phyloP scores from a whole-genome alignment of 2,888 invertebrate species.

The Conomelus anceps region DNA sequence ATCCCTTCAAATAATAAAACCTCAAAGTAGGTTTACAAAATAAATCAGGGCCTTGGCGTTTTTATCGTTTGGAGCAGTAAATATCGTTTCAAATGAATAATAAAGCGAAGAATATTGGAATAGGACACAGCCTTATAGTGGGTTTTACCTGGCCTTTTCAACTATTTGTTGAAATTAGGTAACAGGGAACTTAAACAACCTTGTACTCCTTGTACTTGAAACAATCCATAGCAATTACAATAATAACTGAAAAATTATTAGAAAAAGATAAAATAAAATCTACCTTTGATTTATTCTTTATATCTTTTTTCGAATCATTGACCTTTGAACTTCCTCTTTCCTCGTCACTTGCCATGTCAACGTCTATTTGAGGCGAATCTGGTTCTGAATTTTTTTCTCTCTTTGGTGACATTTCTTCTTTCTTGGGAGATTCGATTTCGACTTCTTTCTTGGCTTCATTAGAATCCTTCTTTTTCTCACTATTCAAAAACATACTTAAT shows the following conservation, averaged over 20 bases:
- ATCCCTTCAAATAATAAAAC: no score
- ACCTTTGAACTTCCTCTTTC: background rate
- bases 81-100: no score
- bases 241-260: background rate
- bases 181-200: no score
- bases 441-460: background rate
- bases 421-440: background rate
- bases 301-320: background rate
- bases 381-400: background rate
- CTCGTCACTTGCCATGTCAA: background rate
- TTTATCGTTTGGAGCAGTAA: no score
- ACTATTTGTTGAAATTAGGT: no score
- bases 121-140: no score
- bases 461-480: background rate
- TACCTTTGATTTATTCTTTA: background rate
- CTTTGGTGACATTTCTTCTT: background rate
- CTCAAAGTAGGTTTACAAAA: no score
- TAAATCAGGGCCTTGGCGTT: no score
- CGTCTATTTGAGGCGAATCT: background rate
- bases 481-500: background rate
- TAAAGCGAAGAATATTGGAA: no score
- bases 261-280: no score
- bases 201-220: no score
- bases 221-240: background rate
- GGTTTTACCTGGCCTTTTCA: no score